A percentile compares a stretch with the other conserved stretches of the same genome.
Conservation (phyloP, 2,113 vertebrate genomes). For the Archilochus colubris region DNA sequence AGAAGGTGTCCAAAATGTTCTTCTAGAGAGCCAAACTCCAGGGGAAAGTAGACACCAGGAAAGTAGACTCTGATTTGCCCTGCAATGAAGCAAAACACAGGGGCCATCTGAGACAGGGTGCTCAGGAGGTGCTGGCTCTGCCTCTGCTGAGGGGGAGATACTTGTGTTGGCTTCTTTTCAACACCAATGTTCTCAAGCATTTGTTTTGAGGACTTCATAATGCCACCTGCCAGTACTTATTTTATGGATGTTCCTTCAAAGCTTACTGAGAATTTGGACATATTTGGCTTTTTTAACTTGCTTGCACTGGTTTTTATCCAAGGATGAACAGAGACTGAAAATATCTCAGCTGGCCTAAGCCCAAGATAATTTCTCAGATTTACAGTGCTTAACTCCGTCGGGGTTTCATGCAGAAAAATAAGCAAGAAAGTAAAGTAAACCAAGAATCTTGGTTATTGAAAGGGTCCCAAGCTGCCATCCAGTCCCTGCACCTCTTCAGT, state of each 20-base stretch:
- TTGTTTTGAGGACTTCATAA: slow-evolving; percentile 68
- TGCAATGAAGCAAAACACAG: background rate
- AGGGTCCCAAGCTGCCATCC: background rate
- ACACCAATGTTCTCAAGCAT: slow-evolving; percentile 53
- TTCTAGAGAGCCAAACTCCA: background rate
- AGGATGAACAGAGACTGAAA: slow-evolving; percentile 63
- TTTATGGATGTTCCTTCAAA: slow-evolving; percentile 30
- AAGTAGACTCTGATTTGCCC: background rate
- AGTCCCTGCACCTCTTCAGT: background rate
- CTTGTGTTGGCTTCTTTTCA: slow-evolving; percentile 55
- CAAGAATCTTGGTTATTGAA: slow-evolving; percentile 27
- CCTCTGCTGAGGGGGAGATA: background rate
- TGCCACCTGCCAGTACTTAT: slow-evolving; percentile 46
- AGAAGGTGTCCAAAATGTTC: background rate
- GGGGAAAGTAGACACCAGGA: background rate
- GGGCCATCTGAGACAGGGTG: background rate
- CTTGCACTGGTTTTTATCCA: slow-evolving; percentile 73
- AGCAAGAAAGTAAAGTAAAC: slow-evolving; percentile 48
- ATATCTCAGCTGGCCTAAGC: slow-evolving; percentile 63
- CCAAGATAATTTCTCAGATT: slow-evolving; percentile 67
- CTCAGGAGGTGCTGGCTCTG: background rate
- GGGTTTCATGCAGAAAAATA: slow-evolving; percentile 60
- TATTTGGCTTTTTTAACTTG: slow-evolving; percentile 57
- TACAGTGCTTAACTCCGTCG: slow-evolving; percentile 18
- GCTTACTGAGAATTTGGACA: slow-evolving; percentile 34